Evolutionary conservation across 2,888 invertebrate genomes (phyloP).

Genomic region (Copidosoma aretas): DNA sequence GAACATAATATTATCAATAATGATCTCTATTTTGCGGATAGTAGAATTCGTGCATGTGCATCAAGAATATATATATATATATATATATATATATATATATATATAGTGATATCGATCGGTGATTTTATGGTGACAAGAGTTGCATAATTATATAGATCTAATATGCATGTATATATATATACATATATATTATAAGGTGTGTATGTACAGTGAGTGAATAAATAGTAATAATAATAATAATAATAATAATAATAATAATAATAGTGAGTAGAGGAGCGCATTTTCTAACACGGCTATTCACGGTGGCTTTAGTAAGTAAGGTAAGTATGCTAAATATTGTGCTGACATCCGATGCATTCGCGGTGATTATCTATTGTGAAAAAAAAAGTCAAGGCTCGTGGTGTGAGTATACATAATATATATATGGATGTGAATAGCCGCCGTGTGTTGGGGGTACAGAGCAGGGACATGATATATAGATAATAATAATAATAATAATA

Average conservation of each 20-base stretch:
- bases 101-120: neutral
- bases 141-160: neutral
- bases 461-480: neutral
- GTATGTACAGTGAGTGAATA: neutral
- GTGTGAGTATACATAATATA: neutral
- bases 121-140: neutral
- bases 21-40: neutral
- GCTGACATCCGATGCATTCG: neutral
- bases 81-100: too few species aligned
- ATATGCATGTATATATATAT: neutral
- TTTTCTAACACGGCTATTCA: neutral
- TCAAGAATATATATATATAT: neutral
- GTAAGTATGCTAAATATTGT: neutral
- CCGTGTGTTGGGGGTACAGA: neutral
- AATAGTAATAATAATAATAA: neutral
- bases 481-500: too few species aligned
- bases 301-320: neutral
- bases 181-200: neutral
- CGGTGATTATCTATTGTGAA: neutral
- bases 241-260: too few species aligned
- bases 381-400: neutral
- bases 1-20: neutral
- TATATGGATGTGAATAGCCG: constrained; percentile 19
- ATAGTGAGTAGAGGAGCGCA: neutral
- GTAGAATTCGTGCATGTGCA: constrained; percentile 38